Percentiles rank a stretch among this genome's conserved stretches.
Evolutionary conservation across 1,140 invertebrate genomes (phyloP).

Genomic region (Drosophila pachea): DNA sequence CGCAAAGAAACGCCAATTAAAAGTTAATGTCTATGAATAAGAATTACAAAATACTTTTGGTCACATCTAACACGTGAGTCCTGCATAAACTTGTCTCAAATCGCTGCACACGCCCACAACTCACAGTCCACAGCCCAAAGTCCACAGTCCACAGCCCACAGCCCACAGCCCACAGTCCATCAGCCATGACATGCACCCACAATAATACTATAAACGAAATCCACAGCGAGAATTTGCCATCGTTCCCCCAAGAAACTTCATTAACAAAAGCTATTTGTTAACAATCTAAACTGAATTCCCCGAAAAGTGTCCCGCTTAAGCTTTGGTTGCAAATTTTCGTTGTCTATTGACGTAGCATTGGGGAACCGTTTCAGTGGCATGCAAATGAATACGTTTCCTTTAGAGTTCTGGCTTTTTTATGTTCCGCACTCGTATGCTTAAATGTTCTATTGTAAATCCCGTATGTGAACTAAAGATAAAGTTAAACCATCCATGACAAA

Average conservation of each 20-base stretch:
- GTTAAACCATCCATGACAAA: conserved; percentile 16
- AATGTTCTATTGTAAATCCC: conserved; percentile 5
- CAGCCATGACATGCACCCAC: too few relatives aligned
- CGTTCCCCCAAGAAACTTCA: conserved; percentile 14
- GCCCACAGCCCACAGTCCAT: too few relatives aligned
- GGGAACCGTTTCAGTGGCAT: conserved; percentile 30
- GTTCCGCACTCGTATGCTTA: conserved; percentile 48
- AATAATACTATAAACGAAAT: too few relatives aligned
- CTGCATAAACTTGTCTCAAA: conserved; percentile 70
- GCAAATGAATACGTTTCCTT: conserved; percentile 21
- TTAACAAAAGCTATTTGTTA: conserved; percentile 1
- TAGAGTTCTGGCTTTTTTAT: conserved; percentile 62
- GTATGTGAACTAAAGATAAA: conserved; percentile 24
- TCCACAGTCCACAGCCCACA: background rate
- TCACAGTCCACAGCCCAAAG: conserved; percentile 40
- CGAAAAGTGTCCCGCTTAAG: background rate
- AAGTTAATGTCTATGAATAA: conserved; percentile 45
- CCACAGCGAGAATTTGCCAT: conserved; percentile 3
- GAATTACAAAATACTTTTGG: conserved; percentile 59
- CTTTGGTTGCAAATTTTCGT: conserved; percentile 52
- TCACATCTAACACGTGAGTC: conserved; percentile 73
- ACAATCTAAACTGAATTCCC: conserved; percentile 2
- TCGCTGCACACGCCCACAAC: conserved; percentile 59
- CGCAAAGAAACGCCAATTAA: conserved; percentile 46
- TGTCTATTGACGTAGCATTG: conserved; percentile 29